These are phyloP conservation scores for Dallia pectoralis DNA, from an alignment of 2,797 vertebrate genomes.

Conservation along the genomic window DNA sequence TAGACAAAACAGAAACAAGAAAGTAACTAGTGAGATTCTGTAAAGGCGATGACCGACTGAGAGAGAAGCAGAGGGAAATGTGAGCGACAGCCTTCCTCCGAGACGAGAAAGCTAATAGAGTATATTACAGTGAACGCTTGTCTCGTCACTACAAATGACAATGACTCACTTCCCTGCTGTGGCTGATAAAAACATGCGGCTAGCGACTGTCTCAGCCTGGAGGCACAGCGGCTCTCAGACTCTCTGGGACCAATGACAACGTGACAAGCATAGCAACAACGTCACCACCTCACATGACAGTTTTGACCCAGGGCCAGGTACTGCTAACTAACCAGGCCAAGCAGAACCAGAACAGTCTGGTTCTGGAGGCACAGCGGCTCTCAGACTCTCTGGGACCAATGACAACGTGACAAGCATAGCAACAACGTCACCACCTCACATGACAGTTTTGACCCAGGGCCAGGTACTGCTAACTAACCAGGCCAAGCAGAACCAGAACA, in stretches of 20 bases:
- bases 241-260: background rate
- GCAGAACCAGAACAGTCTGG: no score
- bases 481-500: no score
- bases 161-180: slow-evolving; percentile 9
- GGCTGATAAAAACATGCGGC: slow-evolving; percentile 11
- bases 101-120: slow-evolving; percentile 35
- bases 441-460: background rate
- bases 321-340: background rate
- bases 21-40: background rate
- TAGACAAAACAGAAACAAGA: background rate
- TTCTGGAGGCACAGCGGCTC: background rate
- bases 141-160: slow-evolving; percentile 38
- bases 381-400: background rate
- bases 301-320: background rate
- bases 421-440: background rate
- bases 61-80: background rate
- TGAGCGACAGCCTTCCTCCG: slow-evolving; percentile 13
- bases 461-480: background rate
- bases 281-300: background rate
- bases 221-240: background rate
- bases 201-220: slow-evolving; percentile 2
- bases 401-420: background rate
- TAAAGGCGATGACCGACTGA: slow-evolving; percentile 4
- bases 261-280: slow-evolving; percentile 5
- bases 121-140: slow-evolving; percentile 37